Evolutionary conservation across 2,797 vertebrate genomes (phyloP), one percentile per base, ranked within the genome.

Genomic region (Mus minutoides): DNA sequence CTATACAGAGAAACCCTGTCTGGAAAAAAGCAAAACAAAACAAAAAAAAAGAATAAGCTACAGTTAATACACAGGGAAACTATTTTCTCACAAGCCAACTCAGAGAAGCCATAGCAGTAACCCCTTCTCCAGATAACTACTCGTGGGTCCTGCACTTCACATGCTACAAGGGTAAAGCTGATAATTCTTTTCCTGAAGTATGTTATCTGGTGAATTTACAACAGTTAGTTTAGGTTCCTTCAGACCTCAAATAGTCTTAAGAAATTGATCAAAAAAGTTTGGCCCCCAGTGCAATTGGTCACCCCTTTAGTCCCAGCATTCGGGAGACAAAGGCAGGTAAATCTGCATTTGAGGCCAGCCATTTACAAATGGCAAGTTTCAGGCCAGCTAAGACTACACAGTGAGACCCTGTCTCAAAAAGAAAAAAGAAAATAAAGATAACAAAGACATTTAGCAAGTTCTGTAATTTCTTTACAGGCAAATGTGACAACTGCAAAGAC

Each of bases 161-260:
- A 14, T 76, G 24, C 46, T 37, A 82, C 29, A 0, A 90, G 76
- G 40, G 4, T 29, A 24, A 0, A 83, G 64, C 52, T 56, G 22
- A 85, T 22, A 64, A 24, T 83, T 56, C 62, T 34, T 60, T 92
- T 90, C 21, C 21, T 46, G 84, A 91, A 86, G 88, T 56, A 17
- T 49, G 16, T 34, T 56, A 52, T 73, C 46, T 67, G 43, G 43
- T 73, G 54, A 37, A 7, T 91, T 88, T 85, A 40, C 17, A 83
- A 67, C 54, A 75, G 11, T 79, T 17, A 88, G 54, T 92, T 83
- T 62, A 88, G 85, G 11, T 73, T 89, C n/a, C 60, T 92, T 86
- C 6, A 58, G 89, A 67, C 22, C n/a, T n/a, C 29, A 69, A 46
- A 8, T 82, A 92, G 37, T 46, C 60, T 5, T 49, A 77, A 37